Percentiles rank a stretch among this genome's conserved stretches.
These are phyloP conservation scores for Anarhynchus alexandrinus DNA, from an alignment of 2,113 vertebrate species.

Conservation along the genomic window DNA sequence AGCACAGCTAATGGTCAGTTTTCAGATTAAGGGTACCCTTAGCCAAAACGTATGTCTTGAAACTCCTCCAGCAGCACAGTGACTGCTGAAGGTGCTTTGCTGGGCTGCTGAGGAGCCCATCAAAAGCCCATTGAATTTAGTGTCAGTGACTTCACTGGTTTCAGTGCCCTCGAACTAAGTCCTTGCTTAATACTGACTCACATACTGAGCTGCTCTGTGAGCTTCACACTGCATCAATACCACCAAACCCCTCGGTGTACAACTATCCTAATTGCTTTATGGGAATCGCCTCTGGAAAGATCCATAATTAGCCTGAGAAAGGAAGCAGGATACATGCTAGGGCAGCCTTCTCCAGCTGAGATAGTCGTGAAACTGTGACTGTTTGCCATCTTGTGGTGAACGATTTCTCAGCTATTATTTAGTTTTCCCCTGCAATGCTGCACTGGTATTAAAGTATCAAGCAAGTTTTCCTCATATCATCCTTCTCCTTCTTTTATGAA, in stretches of 20 bases:
- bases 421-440: background rate
- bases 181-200: background rate
- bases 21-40: background rate
- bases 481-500: background rate
- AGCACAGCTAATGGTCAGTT: background rate
- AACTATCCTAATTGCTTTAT: background rate
- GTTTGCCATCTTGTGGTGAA: conserved; percentile 50
- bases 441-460: background rate
- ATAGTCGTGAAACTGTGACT: background rate
- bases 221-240: background rate
- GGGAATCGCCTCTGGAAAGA: background rate
- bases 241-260: background rate
- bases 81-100: fast-evolving
- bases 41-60: background rate
- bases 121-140: background rate
- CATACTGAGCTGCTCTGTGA: background rate
- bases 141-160: background rate
- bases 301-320: background rate
- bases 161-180: background rate
- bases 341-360: background rate
- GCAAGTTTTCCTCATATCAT: background rate
- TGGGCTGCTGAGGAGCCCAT: fast-evolving
- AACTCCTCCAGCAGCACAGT: background rate
- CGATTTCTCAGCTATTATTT: background rate
- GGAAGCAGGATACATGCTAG: background rate